Evolutionary conservation across 2,113 vertebrate species (phyloP), one percentile per base, ranked within the genome.

Genomic region (Chauna torquata): DNA sequence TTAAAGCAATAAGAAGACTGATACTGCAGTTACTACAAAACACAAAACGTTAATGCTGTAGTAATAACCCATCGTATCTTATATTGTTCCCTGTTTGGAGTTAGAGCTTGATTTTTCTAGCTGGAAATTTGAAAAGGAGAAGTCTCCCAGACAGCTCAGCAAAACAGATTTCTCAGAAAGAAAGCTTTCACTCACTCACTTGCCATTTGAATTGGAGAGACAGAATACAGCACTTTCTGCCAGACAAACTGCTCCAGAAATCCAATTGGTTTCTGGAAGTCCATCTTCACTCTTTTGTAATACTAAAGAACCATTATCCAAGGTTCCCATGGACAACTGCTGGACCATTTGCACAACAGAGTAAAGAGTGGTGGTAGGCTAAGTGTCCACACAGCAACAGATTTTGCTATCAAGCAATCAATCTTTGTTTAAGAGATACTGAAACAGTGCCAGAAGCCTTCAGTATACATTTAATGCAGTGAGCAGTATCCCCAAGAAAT

Each of bases 61-160:
- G n/a, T 81, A 75, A 84, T 45, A 89, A 55, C 16, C n/a, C 32
- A 75, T 5, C 0, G 0, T 81, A 84, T 75, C 38, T 75, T 64
- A 75, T 86, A 34, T 28, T 27, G 20, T 79, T 92, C 92, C 23
- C n/a, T 68, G 13, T 79, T 76, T 30, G 32, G 71, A 70, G 34
- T 5, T 77, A 16, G 52, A 89, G 19, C 72, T 93, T 28, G 75
- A 28, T 80, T 44, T 84, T 93, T 76, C 38, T 62, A 90, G 44
- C 79, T 95, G 78, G 42, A 61, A 6, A 55, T 92, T 44, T 91
- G 70, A 71, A 95, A 93, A 16, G 19, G 42, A 85, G 55, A 71
- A 86, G 74, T 76, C 70, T 91, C 66, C 65, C 25, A 90, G 61
- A 75, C 11, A 90, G 57, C 55, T 90, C 30, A 70, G 55, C 42